phyloP scores from a whole-genome alignment of 1,140 invertebrate genomes.

The Oncopodura yosiiana region DNA sequence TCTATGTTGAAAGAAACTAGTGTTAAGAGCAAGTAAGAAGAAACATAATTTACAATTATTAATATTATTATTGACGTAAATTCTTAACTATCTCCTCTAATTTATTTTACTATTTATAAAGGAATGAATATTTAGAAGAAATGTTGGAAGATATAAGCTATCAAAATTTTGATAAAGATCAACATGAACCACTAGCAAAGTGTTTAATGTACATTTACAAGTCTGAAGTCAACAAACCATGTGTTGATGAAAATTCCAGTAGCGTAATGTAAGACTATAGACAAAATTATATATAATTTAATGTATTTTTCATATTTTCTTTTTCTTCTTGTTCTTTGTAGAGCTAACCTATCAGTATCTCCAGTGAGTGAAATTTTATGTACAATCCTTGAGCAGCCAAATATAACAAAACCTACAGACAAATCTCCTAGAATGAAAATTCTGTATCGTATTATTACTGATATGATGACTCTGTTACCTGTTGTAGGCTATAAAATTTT shows the following conservation, averaged over 20 bases:
- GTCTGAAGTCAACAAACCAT: constrained; percentile 23
- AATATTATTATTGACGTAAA: not conserved
- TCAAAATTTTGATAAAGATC: constrained; percentile 5
- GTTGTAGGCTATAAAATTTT: constrained; percentile 25
- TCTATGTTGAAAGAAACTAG: constrained; percentile 14
- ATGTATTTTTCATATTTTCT: constrained; percentile 2
- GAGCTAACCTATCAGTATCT: constrained; percentile 24
- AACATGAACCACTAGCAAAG: constrained; percentile 20
- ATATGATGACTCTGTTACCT: constrained; percentile 21
- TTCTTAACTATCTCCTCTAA: not conserved
- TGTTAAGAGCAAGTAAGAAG: constrained; percentile 11
- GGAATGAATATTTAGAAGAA: constrained; percentile 17
- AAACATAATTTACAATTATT: not conserved
- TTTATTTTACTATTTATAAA: not conserved
- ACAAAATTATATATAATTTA: not conserved
- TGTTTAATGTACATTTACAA: constrained; percentile 26
- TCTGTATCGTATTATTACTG: constrained; percentile 22
- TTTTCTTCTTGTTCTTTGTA: constrained; percentile 15
- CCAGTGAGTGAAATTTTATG: constrained; percentile 24
- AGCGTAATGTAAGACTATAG: constrained; percentile 20
- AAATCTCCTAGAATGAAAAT: constrained; percentile 27
- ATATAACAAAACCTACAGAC: constrained; percentile 30
- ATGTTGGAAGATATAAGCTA: constrained; percentile 15
- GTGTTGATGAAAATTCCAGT: constrained; percentile 17
- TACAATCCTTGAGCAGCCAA: constrained; percentile 13